These are phyloP conservation scores for Paradoxurus hermaphroditus DNA, from an alignment of 2,113 vertebrate genomes.

Conservation along the genomic window DNA sequence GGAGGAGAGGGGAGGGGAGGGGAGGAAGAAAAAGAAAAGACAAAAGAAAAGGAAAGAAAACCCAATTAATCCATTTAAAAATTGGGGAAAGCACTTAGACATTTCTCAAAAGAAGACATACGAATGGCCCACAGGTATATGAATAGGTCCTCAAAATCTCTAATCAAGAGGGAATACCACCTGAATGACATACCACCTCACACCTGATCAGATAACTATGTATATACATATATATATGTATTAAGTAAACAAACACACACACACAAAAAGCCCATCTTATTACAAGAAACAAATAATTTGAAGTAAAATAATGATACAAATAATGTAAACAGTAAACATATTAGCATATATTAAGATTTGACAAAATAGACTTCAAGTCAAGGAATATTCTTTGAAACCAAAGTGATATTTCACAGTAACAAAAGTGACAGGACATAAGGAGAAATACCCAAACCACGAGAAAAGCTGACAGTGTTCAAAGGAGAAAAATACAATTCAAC, in stretches of 20 bases:
- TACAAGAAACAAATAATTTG: neutral
- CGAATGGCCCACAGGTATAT: too few relatives aligned
- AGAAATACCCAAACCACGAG: neutral
- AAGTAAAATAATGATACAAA: neutral
- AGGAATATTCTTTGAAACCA: neutral
- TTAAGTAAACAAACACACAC: neutral
- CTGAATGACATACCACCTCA: too few relatives aligned
- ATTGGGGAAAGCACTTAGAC: too few relatives aligned
- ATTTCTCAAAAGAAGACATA: too few relatives aligned
- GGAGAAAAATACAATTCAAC: neutral
- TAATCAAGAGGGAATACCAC: too few relatives aligned
- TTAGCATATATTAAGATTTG: neutral
- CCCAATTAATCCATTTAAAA: too few relatives aligned
- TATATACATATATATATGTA: too few relatives aligned
- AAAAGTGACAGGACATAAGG: neutral
- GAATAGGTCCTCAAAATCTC: too few relatives aligned
- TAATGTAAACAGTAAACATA: neutral
- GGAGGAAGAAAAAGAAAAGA: too few relatives aligned
- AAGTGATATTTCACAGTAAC: neutral
- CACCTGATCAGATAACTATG: too few relatives aligned
- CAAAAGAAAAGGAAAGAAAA: too few relatives aligned
- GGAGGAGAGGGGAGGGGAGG: too few relatives aligned
- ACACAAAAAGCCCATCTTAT: neutral
- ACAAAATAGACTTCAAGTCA: neutral
- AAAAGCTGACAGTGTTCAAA: neutral